Conservation (phyloP, 2,888 invertebrate species). For the Selenia dentaria region DNA sequence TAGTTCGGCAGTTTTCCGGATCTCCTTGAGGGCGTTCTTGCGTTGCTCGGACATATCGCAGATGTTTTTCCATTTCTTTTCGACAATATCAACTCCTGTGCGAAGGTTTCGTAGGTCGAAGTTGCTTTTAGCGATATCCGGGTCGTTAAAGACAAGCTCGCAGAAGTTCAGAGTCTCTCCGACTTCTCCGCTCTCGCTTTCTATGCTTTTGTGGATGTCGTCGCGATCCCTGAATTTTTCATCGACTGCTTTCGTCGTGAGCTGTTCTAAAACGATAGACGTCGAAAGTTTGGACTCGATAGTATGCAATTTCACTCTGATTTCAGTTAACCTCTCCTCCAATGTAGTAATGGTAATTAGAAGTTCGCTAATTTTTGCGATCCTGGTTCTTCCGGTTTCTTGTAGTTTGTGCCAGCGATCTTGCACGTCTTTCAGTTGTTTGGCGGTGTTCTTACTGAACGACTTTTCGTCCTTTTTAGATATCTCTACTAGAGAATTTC, state of each 20-base stretch:
- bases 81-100: conserved; percentile 88
- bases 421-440: conserved; percentile 85
- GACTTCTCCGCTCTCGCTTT: conserved; percentile 90
- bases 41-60: conserved; percentile 90
- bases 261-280: conserved; percentile 87
- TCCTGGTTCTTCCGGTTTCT: conserved; percentile 86
- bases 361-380: conserved; percentile 89
- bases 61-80: conserved; percentile 91
- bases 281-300: conserved; percentile 89
- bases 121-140: conserved; percentile 88
- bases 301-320: conserved; percentile 89
- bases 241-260: conserved; percentile 87
- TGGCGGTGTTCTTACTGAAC: conserved; percentile 79
- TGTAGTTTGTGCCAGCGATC: conserved; percentile 89
- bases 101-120: conserved; percentile 89
- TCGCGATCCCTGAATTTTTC: conserved; percentile 89
- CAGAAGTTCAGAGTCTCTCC: conserved; percentile 92
- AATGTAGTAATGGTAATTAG: conserved; percentile 88
- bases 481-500: conserved; percentile 86
- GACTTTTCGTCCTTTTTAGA: conserved; percentile 86
- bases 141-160: conserved; percentile 90
- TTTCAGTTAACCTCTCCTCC: conserved; percentile 89
- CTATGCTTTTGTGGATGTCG: conserved; percentile 89
- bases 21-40: conserved; percentile 66
- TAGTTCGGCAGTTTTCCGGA: conserved; percentile 86